Conservation (phyloP, 1,140 invertebrate genomes). For the Aricia agestis region DNA sequence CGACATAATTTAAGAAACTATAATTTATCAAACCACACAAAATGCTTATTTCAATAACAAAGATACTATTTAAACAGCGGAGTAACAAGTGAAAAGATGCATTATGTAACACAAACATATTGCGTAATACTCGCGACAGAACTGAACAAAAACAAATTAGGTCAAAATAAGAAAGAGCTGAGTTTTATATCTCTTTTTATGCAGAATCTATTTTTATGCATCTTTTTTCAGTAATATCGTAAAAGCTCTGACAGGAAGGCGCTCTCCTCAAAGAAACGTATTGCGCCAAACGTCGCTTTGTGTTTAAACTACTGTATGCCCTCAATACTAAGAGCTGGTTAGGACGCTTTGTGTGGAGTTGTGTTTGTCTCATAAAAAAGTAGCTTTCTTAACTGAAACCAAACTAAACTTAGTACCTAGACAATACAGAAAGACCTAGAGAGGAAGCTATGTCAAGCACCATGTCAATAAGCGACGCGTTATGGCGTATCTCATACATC, state of each 20-base stretch:
- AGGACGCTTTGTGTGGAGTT: not conserved
- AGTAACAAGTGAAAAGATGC: not conserved
- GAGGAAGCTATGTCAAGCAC: too few relatives aligned
- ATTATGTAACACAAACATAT: constrained; percentile 3
- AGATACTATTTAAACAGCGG: too few relatives aligned
- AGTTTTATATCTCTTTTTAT: constrained; percentile 5
- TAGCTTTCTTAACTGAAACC: not conserved
- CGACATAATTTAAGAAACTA: too few relatives aligned
- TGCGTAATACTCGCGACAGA: not conserved
- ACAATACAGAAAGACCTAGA: too few relatives aligned
- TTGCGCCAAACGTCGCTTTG: constrained; percentile 22
- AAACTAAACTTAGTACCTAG: too few relatives aligned
- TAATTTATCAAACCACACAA: too few relatives aligned
- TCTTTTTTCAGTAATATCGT: constrained; percentile 22
- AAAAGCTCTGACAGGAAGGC: constrained; percentile 23
- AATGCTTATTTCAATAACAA: too few relatives aligned
- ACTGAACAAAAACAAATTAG: not conserved
- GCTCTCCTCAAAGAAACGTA: constrained; percentile 20
- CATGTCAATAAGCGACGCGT: too few relatives aligned
- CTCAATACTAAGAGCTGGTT: constrained; percentile 16
- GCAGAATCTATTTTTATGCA: constrained; percentile 18
- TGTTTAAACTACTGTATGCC: constrained; percentile 13
- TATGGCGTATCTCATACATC: too few relatives aligned
- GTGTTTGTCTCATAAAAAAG: not conserved
- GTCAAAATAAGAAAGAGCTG: constrained; percentile 6